These are phyloP conservation scores for Ips typographus DNA, from an alignment of 1,140 invertebrate species.

Conservation along the genomic window DNA sequence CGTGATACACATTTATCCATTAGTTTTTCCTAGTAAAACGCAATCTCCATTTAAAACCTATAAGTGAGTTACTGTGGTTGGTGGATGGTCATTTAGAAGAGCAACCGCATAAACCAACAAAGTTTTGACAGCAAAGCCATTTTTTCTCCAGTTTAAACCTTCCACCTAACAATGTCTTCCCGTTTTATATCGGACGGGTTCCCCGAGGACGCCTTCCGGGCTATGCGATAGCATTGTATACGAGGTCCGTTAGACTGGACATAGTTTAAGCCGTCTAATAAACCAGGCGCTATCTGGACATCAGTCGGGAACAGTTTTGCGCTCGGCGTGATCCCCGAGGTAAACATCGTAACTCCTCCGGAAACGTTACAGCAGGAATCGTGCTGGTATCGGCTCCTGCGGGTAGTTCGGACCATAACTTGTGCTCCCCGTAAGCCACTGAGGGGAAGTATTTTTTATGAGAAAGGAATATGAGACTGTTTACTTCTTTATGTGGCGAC, in stretches of 20 bases:
- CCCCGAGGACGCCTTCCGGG: constrained; percentile 31
- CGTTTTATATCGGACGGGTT: constrained; percentile 30
- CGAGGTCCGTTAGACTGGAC: constrained; percentile 54
- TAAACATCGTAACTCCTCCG: constrained; percentile 52
- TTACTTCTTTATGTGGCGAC: constrained; percentile 9
- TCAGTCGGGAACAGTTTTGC: constrained; percentile 50
- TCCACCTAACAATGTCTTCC: constrained; percentile 29
- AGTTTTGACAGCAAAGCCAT: neutral
- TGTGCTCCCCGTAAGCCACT: constrained; percentile 19
- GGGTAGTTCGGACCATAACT: constrained; percentile 29
- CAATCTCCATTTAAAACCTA: no score
- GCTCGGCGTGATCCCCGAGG: constrained; percentile 48
- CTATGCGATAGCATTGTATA: constrained; percentile 52
- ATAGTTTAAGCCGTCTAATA: constrained; percentile 54
- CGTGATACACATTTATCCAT: neutral
- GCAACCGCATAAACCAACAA: no score
- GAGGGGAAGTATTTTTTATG: constrained; percentile 25
- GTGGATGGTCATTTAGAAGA: no score
- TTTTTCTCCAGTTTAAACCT: constrained; percentile 1
- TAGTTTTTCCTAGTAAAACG: neutral
- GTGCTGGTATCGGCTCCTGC: constrained; percentile 32
- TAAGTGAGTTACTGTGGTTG: no score
- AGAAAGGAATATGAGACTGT: constrained; percentile 12
- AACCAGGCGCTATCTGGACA: constrained; percentile 53
- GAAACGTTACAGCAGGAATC: constrained; percentile 28